phyloP scores from a whole-genome alignment of 2,888 invertebrate genomes.

The Athetis lepigone region DNA sequence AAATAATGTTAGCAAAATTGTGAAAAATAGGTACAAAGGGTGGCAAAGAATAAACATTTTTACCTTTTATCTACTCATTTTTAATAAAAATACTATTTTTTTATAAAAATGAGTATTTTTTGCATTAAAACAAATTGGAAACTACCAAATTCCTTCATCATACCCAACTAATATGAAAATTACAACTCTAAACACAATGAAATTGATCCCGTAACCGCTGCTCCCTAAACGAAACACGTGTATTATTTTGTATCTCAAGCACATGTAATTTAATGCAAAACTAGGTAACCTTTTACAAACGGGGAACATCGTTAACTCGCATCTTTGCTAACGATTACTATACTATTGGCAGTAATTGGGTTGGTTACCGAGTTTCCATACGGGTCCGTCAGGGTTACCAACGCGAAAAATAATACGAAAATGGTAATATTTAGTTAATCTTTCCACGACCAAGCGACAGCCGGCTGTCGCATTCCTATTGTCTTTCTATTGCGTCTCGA shows the following conservation, averaged over 20 bases:
- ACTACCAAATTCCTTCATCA: neutral
- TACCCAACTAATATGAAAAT: neutral
- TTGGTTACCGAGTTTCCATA: conserved; percentile 60
- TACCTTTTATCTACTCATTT: too few relatives aligned
- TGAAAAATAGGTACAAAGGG: neutral
- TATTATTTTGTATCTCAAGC: conserved; percentile 40
- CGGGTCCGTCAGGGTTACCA: conserved; percentile 40
- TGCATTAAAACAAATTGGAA: too few relatives aligned
- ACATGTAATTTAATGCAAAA: conserved; percentile 61
- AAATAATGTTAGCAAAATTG: neutral
- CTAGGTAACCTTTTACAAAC: conserved; percentile 67
- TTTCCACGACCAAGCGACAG: too few relatives aligned
- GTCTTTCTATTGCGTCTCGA: too few relatives aligned
- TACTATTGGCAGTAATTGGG: conserved; percentile 68
- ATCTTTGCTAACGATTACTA: conserved; percentile 65
- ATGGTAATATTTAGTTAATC: neutral
- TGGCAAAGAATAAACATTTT: too few relatives aligned
- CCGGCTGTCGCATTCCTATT: too few relatives aligned
- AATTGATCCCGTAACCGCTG: conserved; percentile 44
- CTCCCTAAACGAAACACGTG: conserved; percentile 43
- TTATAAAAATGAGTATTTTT: neutral
- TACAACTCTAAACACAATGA: neutral
- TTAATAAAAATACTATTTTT: too few relatives aligned
- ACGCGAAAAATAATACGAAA: neutral
- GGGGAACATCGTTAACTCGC: conserved; percentile 69